phyloP scores from a whole-genome alignment of 2,888 invertebrate genomes.

The Drosophila dives region DNA sequence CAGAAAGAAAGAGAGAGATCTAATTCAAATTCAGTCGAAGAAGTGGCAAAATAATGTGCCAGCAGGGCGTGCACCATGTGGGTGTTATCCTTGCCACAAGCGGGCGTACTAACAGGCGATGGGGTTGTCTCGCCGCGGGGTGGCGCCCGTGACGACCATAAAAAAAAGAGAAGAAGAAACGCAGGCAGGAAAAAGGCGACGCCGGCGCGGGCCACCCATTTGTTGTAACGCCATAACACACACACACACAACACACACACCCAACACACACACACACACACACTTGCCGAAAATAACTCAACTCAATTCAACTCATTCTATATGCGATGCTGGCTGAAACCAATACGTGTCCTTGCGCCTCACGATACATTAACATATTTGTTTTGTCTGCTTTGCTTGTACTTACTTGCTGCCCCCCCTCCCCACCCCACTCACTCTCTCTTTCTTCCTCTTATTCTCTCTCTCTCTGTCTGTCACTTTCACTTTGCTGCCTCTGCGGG shows the following conservation, averaged over 20 bases:
- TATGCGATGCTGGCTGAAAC: slow-evolving; percentile 67
- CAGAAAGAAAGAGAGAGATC: slow-evolving; percentile 55
- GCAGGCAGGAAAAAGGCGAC: slow-evolving; percentile 70
- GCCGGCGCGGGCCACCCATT: slow-evolving; percentile 75
- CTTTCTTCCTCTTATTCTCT: neutral
- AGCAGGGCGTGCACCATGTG: slow-evolving; percentile 69
- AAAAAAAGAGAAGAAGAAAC: slow-evolving; percentile 46
- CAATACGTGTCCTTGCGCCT: slow-evolving; percentile 72
- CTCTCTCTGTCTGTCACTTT: neutral
- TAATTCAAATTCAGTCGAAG: slow-evolving; percentile 81
- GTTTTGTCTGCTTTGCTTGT: slow-evolving; percentile 71
- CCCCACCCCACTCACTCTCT: no score
- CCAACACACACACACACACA: neutral
- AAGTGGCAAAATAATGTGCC: slow-evolving; percentile 79
- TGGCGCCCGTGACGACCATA: slow-evolving; percentile 71
- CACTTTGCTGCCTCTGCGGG: slow-evolving; percentile 4
- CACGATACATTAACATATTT: slow-evolving; percentile 79
- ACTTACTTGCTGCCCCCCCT: neutral
- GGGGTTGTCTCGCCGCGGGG: slow-evolving; percentile 66
- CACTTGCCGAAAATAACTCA: slow-evolving; percentile 64
- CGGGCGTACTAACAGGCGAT: slow-evolving; percentile 20
- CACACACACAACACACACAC: neutral
- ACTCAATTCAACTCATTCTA: slow-evolving; percentile 58
- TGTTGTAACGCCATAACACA: slow-evolving; percentile 52
- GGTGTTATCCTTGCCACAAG: slow-evolving; percentile 46